These are phyloP conservation scores for Silurus lanzhouensis DNA, from an alignment of 2,797 vertebrate genomes.

Conservation along the genomic window DNA sequence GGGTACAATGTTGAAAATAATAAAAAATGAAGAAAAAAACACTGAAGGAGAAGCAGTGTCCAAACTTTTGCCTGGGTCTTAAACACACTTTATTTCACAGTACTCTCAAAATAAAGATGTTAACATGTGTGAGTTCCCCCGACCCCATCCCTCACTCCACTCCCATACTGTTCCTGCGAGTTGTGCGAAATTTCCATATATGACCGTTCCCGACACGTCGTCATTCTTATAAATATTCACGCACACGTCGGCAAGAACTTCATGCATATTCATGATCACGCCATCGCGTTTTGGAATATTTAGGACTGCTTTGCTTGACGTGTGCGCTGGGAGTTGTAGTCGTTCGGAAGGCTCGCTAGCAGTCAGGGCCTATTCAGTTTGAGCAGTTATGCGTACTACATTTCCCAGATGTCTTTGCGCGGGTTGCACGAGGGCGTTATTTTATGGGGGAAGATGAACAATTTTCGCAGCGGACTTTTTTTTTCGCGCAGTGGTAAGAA, in stretches of 20 bases:
- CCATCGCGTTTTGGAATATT: not conserved
- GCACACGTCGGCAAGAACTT: not conserved
- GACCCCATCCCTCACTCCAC: too few species aligned
- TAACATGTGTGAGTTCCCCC: too few species aligned
- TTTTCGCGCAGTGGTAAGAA: constrained; percentile 65
- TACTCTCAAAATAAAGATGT: too few species aligned
- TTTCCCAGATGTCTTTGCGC: constrained; percentile 63
- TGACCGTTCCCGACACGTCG: not conserved
- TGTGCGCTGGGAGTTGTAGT: constrained; percentile 36
- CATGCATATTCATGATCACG: constrained; percentile 7
- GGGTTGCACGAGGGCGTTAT: constrained; percentile 40
- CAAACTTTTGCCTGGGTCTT: too few species aligned
- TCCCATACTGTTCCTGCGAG: too few species aligned
- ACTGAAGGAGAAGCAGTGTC: too few species aligned
- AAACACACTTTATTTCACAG: too few species aligned
- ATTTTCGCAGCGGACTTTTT: constrained; percentile 64
- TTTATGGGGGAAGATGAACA: constrained; percentile 62
- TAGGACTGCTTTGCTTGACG: not conserved
- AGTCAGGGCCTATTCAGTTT: not conserved
- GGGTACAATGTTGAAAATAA: too few species aligned
- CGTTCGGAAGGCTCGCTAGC: not conserved
- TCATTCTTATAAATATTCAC: not conserved
- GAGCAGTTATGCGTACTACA: constrained; percentile 55
- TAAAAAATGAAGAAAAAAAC: too few species aligned
- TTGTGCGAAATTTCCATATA: not conserved